Evolutionary conservation across 2,797 vertebrate genomes (phyloP), one percentile per base, ranked within the genome.

Genomic region (Melanotaenia maccullochi): DNA sequence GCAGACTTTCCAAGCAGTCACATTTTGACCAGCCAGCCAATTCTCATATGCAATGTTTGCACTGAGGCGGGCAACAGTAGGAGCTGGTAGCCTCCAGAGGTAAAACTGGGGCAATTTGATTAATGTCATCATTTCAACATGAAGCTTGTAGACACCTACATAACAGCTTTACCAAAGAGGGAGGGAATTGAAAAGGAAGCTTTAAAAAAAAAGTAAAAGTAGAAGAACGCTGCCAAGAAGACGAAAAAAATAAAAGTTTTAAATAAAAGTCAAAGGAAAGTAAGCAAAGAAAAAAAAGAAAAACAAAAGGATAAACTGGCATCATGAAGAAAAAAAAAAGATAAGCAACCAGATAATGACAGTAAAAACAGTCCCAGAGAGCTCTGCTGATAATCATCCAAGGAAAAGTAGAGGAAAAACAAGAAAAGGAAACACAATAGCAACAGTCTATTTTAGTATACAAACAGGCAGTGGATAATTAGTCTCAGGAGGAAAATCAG

Each of bases 91-190:
- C 20, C 68, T 84, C 66, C 59, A 33, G 59, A 60, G 18, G 60
- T 47, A 78, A 76, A 91, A 90, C 71, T 87, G 78, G 89, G 90
- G 13, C 85, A 86, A 61, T 87, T 85, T 92, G 85, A 94, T 92
- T 89, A 93, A 92, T 90, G 87, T 77, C 71, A 79, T 68, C n/a
- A 28, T 84, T 75, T 85, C 64, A 65, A 65, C 47, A 3, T 59
- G 70, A 91, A 65, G 67, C 58, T 42, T 1, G 5, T 8, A 73
- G 78, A 79, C 22, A 49, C 59, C 42, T 82, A 68, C 65, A 81
- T 76, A 76, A 84, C 73, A 65, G 49, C 52, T 47, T 59, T 71
- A 22, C 68, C 60, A 75, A 51, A 77, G n/a, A 61, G 33, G 22
- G 30, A 68, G 38, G 44, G 18, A 9, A 20, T 63, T 47, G 49